A percentile compares a stretch with the other conserved stretches of the same genome.
These are phyloP conservation scores for Uria aalge DNA, from an alignment of 2,113 vertebrate species.

Conservation along the genomic window DNA sequence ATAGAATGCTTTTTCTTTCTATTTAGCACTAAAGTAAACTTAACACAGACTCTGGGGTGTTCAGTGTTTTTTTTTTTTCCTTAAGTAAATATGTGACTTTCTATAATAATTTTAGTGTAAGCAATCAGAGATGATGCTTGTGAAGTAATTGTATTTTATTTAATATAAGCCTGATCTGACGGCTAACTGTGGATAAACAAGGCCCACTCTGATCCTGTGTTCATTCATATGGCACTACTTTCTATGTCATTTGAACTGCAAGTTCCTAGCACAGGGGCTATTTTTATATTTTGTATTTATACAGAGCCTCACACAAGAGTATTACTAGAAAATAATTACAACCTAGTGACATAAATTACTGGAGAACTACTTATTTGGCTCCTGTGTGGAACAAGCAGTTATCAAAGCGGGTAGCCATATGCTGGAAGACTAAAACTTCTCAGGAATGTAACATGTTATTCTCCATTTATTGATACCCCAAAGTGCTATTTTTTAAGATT, in stretches of 20 bases:
- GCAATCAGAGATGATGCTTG: not conserved
- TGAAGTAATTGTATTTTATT: not conserved
- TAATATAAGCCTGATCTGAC: not conserved
- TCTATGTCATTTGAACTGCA: not conserved
- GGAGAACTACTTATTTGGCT: not conserved
- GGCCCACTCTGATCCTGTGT: not conserved
- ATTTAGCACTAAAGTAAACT: not conserved
- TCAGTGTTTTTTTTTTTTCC: not conserved
- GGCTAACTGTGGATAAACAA: not conserved
- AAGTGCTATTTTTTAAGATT: not conserved
- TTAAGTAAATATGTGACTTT: not conserved
- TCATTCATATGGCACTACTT: not conserved
- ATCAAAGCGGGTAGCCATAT: not conserved
- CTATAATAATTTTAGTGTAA: not conserved
- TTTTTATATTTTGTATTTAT: not conserved
- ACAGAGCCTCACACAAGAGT: not conserved
- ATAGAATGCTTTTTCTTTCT: not conserved
- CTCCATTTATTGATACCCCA: not conserved
- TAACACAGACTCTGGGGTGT: not conserved
- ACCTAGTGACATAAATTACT: not conserved
- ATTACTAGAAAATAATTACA: slow-evolving; percentile 21
- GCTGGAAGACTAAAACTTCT: not conserved
- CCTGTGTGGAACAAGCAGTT: not conserved
- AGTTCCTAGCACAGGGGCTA: not conserved
- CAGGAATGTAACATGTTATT: not conserved